Evolutionary conservation across 1,140 invertebrate species (phyloP).

Genomic region (Drosophila persimilis): DNA sequence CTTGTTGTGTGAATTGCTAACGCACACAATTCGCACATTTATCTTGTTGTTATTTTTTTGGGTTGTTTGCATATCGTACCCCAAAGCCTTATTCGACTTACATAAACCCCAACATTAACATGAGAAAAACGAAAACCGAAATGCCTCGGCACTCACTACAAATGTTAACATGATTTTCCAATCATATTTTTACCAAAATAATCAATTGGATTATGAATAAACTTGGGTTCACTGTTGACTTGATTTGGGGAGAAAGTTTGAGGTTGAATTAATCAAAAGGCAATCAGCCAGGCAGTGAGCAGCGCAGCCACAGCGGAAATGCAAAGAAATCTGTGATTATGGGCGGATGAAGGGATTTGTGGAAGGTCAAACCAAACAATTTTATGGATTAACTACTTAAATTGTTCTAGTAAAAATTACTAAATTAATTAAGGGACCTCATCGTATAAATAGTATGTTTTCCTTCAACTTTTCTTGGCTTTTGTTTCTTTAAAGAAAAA

Average conservation of each 20-base stretch:
- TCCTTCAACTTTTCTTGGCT: no score
- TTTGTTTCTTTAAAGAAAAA: no score
- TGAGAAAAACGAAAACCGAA: slow-evolving; percentile 13
- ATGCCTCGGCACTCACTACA: slow-evolving; percentile 26
- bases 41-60: slow-evolving; percentile 18
- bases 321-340: no score
- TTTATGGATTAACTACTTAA: no score
- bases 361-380: no score
- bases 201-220: slow-evolving; percentile 18
- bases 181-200: slow-evolving; percentile 18
- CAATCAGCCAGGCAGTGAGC: no score
- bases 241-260: slow-evolving; percentile 12
- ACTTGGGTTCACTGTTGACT: not conserved
- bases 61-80: slow-evolving; percentile 42
- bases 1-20: slow-evolving; percentile 61
- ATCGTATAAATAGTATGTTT: no score
- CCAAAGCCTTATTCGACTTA: slow-evolving; percentile 42
- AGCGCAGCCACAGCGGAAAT: no score
- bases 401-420: no score
- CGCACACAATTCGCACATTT: slow-evolving; percentile 72
- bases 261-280: not conserved
- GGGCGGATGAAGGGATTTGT: no score
- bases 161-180: slow-evolving; percentile 56
- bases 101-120: slow-evolving; percentile 28
- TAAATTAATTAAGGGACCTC: no score